A percentile compares a stretch with the other conserved stretches of the same genome.
Conservation (phyloP, 2,888 invertebrate genomes). For the Leptinotarsa peninsularis region DNA sequence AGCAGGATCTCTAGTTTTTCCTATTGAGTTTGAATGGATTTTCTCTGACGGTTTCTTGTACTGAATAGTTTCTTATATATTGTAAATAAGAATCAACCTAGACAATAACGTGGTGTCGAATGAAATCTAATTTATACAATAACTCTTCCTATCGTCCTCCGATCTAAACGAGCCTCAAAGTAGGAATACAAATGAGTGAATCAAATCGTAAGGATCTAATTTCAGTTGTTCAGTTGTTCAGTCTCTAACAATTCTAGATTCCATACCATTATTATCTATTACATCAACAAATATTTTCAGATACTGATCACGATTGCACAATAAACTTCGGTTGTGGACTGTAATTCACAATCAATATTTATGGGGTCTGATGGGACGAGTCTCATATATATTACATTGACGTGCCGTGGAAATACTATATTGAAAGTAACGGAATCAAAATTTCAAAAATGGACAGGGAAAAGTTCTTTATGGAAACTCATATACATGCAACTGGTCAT, state of each 20-base stretch:
- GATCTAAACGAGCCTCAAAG: background rate
- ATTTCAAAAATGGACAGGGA: no score
- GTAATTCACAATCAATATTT: background rate
- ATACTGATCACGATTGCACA: background rate
- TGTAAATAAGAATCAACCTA: no score
- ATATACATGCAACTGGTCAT: no score
- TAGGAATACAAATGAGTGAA: background rate
- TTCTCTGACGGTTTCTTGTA: no score
- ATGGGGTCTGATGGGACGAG: background rate
- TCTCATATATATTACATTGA: background rate
- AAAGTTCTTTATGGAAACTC: no score
- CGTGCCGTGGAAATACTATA: background rate
- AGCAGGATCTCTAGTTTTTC: no score
- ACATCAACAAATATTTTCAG: constrained; percentile 7
- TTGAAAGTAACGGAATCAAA: background rate
- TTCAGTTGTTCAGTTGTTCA: background rate
- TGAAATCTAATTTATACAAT: no score
- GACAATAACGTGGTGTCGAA: no score
- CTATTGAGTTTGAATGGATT: no score
- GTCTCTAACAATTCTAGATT: background rate
- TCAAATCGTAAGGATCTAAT: background rate
- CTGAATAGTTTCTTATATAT: no score
- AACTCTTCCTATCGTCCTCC: no score
- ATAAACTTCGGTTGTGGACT: constrained; percentile 5
- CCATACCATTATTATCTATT: background rate